Evolutionary conservation across 1,140 invertebrate genomes (phyloP).

Genomic region (Atta cephalotes): DNA sequence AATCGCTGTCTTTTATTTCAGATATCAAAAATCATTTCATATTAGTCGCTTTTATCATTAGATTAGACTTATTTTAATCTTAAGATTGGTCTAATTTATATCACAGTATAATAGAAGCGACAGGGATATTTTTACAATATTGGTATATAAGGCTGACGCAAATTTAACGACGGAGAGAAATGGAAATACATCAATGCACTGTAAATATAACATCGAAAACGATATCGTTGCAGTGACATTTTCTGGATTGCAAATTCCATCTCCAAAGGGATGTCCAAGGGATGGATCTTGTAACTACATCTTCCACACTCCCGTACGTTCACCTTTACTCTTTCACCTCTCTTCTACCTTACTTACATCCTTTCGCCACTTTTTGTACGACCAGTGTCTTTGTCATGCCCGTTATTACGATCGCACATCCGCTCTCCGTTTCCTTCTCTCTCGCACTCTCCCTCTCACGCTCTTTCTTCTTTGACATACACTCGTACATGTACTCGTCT

Average conservation of each 20-base stretch:
- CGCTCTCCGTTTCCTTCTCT: neutral
- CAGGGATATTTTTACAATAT: slow-evolving; percentile 32
- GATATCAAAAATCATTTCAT: neutral
- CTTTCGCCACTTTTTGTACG: slow-evolving; percentile 18
- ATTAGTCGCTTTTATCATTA: neutral
- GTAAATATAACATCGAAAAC: slow-evolving; percentile 48
- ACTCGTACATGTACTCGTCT: neutral
- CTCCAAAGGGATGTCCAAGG: slow-evolving; percentile 38
- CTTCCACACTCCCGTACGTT: slow-evolving; percentile 18
- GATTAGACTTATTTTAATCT: neutral
- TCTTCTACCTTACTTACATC: neutral
- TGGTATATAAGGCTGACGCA: neutral
- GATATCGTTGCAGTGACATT: slow-evolving; percentile 51
- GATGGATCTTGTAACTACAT: neutral
- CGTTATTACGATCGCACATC: slow-evolving; percentile 41
- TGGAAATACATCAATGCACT: slow-evolving; percentile 11
- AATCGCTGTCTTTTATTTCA: neutral
- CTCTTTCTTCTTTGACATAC: neutral
- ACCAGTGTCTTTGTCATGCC: slow-evolving; percentile 43
- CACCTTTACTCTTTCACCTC: slow-evolving; percentile 35
- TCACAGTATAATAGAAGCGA: too few relatives aligned
- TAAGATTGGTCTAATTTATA: slow-evolving; percentile 9
- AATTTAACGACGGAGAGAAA: slow-evolving; percentile 38
- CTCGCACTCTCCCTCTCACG: neutral
- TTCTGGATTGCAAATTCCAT: slow-evolving; percentile 58